These are phyloP conservation scores for Drosophila percnosoma DNA, from an alignment of 2,888 invertebrate species.

Conservation along the genomic window DNA sequence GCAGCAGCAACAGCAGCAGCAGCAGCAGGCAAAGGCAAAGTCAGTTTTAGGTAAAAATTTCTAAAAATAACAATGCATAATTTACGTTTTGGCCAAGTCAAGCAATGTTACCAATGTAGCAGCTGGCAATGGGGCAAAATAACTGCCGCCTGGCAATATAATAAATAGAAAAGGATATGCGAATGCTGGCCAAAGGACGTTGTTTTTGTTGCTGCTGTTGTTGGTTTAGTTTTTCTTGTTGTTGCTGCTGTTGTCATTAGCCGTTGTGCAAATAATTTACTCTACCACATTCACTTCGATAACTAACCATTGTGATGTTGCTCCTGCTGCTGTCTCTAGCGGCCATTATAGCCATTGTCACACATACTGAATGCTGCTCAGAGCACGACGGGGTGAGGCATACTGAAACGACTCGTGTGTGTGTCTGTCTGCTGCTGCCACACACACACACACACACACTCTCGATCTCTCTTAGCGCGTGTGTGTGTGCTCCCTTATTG, in stretches of 20 bases:
- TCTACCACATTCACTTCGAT: slow-evolving; percentile 79
- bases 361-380: slow-evolving; percentile 44
- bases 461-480: slow-evolving; percentile 16
- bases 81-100: slow-evolving; percentile 61
- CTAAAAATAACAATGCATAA: slow-evolving; percentile 79
- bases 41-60: slow-evolving; percentile 68
- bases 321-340: slow-evolving; percentile 53
- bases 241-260: slow-evolving; percentile 75
- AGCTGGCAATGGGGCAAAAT: slow-evolving; percentile 65
- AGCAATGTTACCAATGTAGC: slow-evolving; percentile 47
- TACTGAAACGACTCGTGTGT: neutral
- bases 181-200: slow-evolving; percentile 43
- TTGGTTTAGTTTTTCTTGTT: slow-evolving; percentile 20
- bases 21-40: slow-evolving; percentile 34
- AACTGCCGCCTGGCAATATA: slow-evolving; percentile 77
- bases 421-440: neutral
- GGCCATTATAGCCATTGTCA: slow-evolving; percentile 67
- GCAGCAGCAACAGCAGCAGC: neutral
- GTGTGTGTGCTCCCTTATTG: slow-evolving; percentile 68
- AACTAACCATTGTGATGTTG: slow-evolving; percentile 79
- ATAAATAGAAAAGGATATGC: slow-evolving; percentile 70
- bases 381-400: neutral
- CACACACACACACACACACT: slow-evolving; percentile 1
- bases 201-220: slow-evolving; percentile 32
- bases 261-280: slow-evolving; percentile 81